Evolutionary conservation across 2,113 vertebrate genomes (phyloP).

Genomic region (Rafetus swinhoei): DNA sequence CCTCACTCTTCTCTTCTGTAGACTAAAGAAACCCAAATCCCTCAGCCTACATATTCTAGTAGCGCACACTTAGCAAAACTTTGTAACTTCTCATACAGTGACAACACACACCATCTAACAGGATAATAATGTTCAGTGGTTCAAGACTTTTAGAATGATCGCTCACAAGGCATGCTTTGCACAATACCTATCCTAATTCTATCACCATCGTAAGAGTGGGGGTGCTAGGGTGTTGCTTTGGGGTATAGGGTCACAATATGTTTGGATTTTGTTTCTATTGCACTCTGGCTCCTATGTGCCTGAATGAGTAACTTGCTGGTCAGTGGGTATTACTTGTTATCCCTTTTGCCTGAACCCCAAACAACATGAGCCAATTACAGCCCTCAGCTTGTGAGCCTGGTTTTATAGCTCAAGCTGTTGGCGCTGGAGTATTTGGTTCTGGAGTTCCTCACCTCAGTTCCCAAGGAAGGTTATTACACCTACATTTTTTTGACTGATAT

Average conservation of each 20-base stretch:
- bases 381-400: neutral
- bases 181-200: too few species aligned
- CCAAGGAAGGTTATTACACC: neutral
- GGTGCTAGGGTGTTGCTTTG: too few species aligned
- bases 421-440: fast-evolving
- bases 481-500: neutral
- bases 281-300: fast-evolving
- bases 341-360: neutral
- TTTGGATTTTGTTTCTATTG: neutral
- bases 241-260: neutral
- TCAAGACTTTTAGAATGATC: too few species aligned
- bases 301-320: neutral
- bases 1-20: too few species aligned
- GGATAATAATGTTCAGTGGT: too few species aligned
- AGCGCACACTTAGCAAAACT: too few species aligned
- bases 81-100: too few species aligned
- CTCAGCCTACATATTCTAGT: too few species aligned
- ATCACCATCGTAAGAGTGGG: too few species aligned
- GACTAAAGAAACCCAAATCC: too few species aligned
- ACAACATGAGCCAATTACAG: neutral
- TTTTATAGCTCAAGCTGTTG: neutral
- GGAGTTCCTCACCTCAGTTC: neutral
- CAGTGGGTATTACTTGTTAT: fast-evolving
- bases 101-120: too few species aligned
- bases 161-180: too few species aligned